phyloP scores from a whole-genome alignment of 2,797 vertebrate genomes.

The Oreortyx pictus region DNA sequence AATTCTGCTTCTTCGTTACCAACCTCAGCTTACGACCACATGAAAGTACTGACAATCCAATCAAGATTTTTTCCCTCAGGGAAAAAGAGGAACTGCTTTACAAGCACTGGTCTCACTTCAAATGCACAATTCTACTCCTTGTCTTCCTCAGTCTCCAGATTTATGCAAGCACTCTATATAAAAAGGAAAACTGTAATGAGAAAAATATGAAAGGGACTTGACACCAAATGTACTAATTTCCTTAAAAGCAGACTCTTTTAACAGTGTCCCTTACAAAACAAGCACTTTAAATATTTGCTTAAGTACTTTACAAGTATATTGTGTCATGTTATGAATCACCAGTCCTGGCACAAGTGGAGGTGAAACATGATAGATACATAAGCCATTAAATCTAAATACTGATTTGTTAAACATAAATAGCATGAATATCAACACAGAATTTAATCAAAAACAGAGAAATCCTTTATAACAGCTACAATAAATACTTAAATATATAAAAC shows the following conservation, averaged over 20 bases:
- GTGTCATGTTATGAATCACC: background rate
- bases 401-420: background rate
- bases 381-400: background rate
- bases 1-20: background rate
- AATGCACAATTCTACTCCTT: background rate
- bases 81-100: background rate
- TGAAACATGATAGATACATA: background rate
- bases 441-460: background rate
- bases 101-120: background rate
- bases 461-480: background rate
- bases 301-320: background rate
- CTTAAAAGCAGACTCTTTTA: background rate
- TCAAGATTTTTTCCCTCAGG: background rate
- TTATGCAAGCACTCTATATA: background rate
- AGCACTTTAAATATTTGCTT: background rate
- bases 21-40: fast-evolving
- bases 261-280: background rate
- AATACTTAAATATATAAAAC: background rate
- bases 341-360: background rate
- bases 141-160: background rate
- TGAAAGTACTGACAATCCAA: background rate
- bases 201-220: background rate
- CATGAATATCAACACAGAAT: background rate
- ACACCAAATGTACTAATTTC: background rate
- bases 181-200: background rate